Conservation (phyloP, 2,113 vertebrate species). For the Donacobius atricapilla region DNA sequence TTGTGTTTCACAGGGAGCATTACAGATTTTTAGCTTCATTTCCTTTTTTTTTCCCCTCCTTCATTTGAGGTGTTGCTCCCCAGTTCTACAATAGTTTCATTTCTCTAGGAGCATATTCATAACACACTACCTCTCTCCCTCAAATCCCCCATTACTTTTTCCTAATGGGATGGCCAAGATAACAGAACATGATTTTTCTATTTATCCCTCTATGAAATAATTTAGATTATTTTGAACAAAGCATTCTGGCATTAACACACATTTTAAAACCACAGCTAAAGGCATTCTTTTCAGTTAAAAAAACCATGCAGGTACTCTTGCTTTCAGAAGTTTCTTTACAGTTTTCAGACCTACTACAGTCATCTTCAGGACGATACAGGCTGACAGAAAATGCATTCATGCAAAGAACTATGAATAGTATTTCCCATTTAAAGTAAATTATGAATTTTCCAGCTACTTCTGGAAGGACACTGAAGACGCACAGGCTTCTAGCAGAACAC, state of each 20-base stretch:
- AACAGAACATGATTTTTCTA: neutral
- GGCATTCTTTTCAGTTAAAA: neutral
- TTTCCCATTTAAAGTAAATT: neutral
- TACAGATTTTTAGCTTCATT: neutral
- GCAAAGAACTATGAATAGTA: neutral
- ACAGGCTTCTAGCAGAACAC: neutral
- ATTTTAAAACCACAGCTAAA: neutral
- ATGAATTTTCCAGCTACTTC: neutral
- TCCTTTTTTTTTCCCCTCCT: rapidly evolving
- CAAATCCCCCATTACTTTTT: neutral
- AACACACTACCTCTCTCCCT: neutral
- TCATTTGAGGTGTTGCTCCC: neutral
- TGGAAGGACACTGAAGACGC: neutral
- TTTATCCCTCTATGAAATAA: neutral
- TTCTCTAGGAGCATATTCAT: neutral
- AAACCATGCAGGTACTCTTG: neutral
- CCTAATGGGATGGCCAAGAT: neutral
- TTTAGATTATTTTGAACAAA: neutral
- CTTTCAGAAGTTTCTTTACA: neutral
- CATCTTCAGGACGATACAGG: neutral
- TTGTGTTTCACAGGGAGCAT: neutral
- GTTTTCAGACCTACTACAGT: neutral
- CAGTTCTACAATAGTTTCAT: neutral
- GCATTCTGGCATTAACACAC: neutral
- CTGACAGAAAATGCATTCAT: neutral